Percentiles rank a stretch among this genome's conserved stretches.
phyloP scores from a whole-genome alignment of 2,797 vertebrate genomes.

The Mormyrops boulengeri region DNA sequence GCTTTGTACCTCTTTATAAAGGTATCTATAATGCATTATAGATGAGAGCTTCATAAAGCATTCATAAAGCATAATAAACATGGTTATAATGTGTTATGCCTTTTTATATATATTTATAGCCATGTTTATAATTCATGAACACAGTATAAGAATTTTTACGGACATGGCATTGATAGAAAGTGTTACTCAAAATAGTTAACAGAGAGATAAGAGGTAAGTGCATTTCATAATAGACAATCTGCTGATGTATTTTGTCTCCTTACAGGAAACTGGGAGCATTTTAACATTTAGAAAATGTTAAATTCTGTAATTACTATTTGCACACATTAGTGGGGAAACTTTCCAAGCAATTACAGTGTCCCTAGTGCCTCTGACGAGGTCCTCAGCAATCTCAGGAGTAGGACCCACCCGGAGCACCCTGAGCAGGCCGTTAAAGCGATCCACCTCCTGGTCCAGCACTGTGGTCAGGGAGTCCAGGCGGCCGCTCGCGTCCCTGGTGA shows the following conservation, averaged over 20 bases:
- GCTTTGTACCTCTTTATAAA: background rate
- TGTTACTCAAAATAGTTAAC: background rate
- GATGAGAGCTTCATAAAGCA: background rate
- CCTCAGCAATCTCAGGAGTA: background rate
- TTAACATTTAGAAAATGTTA: background rate
- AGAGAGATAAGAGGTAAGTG: background rate
- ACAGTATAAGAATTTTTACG: too few species aligned
- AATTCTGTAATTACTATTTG: background rate
- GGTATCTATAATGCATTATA: too few species aligned
- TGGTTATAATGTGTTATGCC: background rate
- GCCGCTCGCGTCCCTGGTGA: constrained; percentile 58
- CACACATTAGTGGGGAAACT: background rate
- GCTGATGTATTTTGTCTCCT: background rate
- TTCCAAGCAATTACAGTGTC: background rate
- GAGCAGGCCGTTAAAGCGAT: constrained; percentile 74
- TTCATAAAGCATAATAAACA: background rate
- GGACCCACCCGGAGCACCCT: constrained; percentile 55
- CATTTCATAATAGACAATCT: background rate
- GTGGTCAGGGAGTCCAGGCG: constrained; percentile 75
- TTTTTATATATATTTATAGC: too few species aligned
- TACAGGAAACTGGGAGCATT: too few species aligned
- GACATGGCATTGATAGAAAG: too few species aligned
- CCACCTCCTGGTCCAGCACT: constrained; percentile 73
- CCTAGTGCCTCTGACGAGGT: background rate
- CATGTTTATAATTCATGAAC: too few species aligned